Evolutionary conservation across 2,113 vertebrate genomes (phyloP), one percentile per base, ranked within the genome.

Genomic region (Hemiscyllium ocellatum): DNA sequence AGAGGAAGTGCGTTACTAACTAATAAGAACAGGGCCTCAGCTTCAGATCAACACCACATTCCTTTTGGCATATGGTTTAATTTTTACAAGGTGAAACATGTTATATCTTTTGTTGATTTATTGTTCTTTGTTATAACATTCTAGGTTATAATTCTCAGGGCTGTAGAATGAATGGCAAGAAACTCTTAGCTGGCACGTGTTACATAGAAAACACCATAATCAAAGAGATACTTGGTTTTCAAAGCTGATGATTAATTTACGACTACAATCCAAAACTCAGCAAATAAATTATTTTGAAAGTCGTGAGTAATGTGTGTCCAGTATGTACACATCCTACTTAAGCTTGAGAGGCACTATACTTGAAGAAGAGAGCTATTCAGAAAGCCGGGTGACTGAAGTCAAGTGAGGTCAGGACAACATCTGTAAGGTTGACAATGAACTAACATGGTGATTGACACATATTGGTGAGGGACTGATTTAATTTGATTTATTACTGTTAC

Each of bases 1-100:
- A 47, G 3, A 37, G 19, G 8, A 68, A 47, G 66, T 24, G 68
- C 70, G 22, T 47, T 26, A 70, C 37, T 70, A 37, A 94, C 15
- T 20, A 26, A 70, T 37, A 95, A 47, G 47, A 95, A 72, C 22
- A 72, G 68, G 24, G 26, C 12, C 69, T 95, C 69, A 95, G 94
- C 15, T 42, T 95, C 93, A 52, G 20, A 72, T 72, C 68, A 95
- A 95, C 93, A 47, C 42, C 20, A 72, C 13, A 95, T 72, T 50
- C 8, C 24, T 95, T 95, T 29, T 95, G 94, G 68, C 94, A 72
- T 29, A 17, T 22, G 87, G 66, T 52, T 20, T 26, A 10, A 24
- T 94, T 94, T 69, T 94, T 69, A 94, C 61, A 94, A 94, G 66
- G n/a, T 94, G 66, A 70, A 70, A 94, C 69, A 37, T 70, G 15